These are phyloP conservation scores for Rhodeus uyekii DNA, from an alignment of 2,797 vertebrate genomes.

Conservation along the genomic window DNA sequence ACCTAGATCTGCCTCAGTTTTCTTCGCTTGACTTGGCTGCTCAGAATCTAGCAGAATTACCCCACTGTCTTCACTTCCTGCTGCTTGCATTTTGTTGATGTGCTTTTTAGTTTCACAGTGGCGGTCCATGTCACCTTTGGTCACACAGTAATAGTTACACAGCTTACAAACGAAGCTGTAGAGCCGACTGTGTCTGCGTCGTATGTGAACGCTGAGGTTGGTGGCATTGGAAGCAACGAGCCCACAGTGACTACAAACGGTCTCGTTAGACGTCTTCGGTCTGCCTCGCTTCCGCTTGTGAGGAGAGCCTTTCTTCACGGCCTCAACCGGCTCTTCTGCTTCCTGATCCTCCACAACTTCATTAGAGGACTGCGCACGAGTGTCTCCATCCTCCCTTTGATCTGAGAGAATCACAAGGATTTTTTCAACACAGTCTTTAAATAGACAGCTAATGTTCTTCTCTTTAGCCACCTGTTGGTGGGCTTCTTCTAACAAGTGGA, in stretches of 20 bases:
- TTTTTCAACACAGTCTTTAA: constrained; percentile 86
- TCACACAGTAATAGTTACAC: constrained; percentile 96
- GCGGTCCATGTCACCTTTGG: constrained; percentile 98
- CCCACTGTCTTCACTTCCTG: constrained; percentile 52
- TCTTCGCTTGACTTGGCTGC: constrained; percentile 9
- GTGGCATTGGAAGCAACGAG: constrained; percentile 93
- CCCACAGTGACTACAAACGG: constrained; percentile 90
- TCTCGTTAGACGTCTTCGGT: constrained; percentile 80
- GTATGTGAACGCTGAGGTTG: constrained; percentile 93
- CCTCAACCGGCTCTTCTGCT: constrained; percentile 59
- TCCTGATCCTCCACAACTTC: constrained; percentile 54
- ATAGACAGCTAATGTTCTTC: constrained; percentile 75
- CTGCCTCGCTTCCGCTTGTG: constrained; percentile 82
- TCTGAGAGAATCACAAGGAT: constrained; percentile 69
- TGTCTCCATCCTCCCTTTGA: constrained; percentile 42
- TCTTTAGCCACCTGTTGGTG: constrained; percentile 84
- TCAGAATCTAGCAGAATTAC: constrained; percentile 53
- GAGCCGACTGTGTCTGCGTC: constrained; percentile 94
- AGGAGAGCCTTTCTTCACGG: constrained; percentile 56
- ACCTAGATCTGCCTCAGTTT: constrained; percentile 51
- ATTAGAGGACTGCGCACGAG: too few relatives aligned
- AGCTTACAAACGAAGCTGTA: constrained; percentile 94
- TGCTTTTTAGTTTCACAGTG: constrained; percentile 98
- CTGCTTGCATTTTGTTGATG: constrained; percentile 79
- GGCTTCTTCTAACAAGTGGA: constrained; percentile 86